Conservation (phyloP, 2,888 invertebrate species). For the Proisotoma minuta region DNA sequence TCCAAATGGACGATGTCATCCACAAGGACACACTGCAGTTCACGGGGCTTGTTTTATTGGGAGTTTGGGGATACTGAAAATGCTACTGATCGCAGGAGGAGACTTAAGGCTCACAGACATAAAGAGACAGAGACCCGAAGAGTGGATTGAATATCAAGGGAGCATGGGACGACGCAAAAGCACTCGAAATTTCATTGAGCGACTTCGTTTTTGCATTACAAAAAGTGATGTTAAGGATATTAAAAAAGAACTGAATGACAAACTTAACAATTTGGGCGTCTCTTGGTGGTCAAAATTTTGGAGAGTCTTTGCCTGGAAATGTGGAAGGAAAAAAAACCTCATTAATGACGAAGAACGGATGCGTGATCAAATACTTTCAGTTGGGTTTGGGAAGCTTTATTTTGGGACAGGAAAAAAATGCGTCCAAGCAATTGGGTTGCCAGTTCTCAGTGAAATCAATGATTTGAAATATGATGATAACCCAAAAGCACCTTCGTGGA, state of each 20-base stretch:
- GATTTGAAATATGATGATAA: slow-evolving; percentile 39
- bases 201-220: slow-evolving; percentile 37
- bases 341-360: background rate
- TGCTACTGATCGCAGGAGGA: slow-evolving; percentile 52
- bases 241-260: slow-evolving; percentile 21
- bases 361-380: slow-evolving; percentile 6
- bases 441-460: slow-evolving; percentile 35
- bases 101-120: slow-evolving; percentile 53
- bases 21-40: slow-evolving; percentile 52
- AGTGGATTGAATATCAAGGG: slow-evolving; percentile 44
- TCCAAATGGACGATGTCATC: slow-evolving; percentile 52
- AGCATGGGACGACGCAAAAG: slow-evolving; percentile 30
- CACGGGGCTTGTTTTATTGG: slow-evolving; percentile 52
- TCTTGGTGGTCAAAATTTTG: too few relatives aligned
- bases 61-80: slow-evolving; percentile 49
- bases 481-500: slow-evolving; percentile 35
- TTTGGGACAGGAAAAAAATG: slow-evolving; percentile 41
- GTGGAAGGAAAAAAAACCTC: background rate
- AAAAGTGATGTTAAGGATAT: slow-evolving; percentile 30
- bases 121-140: slow-evolving; percentile 49
- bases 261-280: background rate
- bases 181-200: slow-evolving; percentile 42
- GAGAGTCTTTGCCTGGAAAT: background rate
- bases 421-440: slow-evolving; percentile 39
- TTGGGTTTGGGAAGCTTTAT: slow-evolving; percentile 34